Base-by-base conservation (phyloP, 2,888 invertebrate species). In the Heteropelma amictum region DNA sequence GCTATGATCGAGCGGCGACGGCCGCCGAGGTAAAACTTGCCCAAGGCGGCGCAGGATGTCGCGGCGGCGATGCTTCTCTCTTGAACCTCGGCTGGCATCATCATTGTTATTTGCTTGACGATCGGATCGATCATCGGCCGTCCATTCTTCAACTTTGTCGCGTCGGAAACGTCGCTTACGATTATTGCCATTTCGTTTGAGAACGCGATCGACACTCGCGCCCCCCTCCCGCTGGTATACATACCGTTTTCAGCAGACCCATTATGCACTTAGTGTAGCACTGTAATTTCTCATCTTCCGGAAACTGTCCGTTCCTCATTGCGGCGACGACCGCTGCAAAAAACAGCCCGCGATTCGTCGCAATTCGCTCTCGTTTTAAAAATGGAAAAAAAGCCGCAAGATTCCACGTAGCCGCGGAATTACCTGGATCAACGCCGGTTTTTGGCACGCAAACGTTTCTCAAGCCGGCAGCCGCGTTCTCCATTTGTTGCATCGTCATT, bases 371-470 rank as follows among this genome's bases (percentile, higher is more conserved):
- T n/a, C n/a, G n/a, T 47, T 23, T 2, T 3, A 35, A 40, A 40
- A 14, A 8, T 35, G 0, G 5, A 17, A 38, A 60, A 49, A 14
- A 23, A n/a, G 21, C 2, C 21, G 47, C 47, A n/a, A 47, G n/a
- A 4, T 12, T 23, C 12, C 19, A 12, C 6, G n/a, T 23, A 8
- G 7, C 21, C 7, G 17, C 7, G 7, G 35, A 2, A 12, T 89
- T 87, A 93, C 93, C 93, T 77, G 91, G 90, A 47, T 90, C 89
- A 5, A 89, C 90, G 80, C 92, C 92, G 65, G 90, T 91, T 89
- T 94, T 94, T 1, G 93, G 92, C 72, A 91, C 89, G 79, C 94
- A 94, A 0, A 92, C 89, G 82, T 93, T 93, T 53, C 93, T 89
- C 88, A 94, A 91, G 82, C 92, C 89, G 85, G 91, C 92, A 0